Conservation (phyloP, 1,140 invertebrate species). For the Lanistes nyassanus region DNA sequence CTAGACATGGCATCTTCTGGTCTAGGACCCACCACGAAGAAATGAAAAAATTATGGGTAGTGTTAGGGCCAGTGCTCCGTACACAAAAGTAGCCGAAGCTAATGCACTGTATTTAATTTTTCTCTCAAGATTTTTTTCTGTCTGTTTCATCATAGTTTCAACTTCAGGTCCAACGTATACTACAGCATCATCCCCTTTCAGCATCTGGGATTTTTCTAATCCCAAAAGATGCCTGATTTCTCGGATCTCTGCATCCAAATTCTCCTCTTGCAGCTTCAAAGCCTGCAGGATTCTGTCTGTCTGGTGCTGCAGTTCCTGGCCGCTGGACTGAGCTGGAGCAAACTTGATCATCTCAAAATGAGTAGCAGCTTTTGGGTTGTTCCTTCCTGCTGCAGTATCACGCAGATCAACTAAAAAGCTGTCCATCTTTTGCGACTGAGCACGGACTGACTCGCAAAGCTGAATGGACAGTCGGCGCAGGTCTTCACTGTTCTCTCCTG, state of each 20-base stretch:
- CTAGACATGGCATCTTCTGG: too few relatives aligned
- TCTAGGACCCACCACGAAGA: slow-evolving; percentile 40
- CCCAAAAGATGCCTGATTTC: slow-evolving; percentile 44
- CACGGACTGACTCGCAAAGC: slow-evolving; percentile 41
- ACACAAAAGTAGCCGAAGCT: slow-evolving; percentile 53
- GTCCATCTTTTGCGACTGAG: slow-evolving; percentile 52
- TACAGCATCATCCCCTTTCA: slow-evolving; percentile 27
- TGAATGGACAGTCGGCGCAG: slow-evolving; percentile 38
- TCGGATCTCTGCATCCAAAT: slow-evolving; percentile 34
- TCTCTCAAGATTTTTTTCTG: slow-evolving; percentile 58
- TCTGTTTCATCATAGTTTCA: slow-evolving; percentile 46
- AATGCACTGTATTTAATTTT: slow-evolving; percentile 60
- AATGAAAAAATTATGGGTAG: slow-evolving; percentile 54
- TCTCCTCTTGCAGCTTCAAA: slow-evolving; percentile 47
- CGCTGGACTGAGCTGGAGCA: neutral
- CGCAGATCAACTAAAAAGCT: slow-evolving; percentile 46
- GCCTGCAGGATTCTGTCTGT: slow-evolving; percentile 45
- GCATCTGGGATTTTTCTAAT: slow-evolving; percentile 5
- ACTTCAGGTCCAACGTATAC: slow-evolving; percentile 63
- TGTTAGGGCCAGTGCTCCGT: slow-evolving; percentile 53
- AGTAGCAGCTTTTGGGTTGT: neutral
- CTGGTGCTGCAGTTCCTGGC: slow-evolving; percentile 33
- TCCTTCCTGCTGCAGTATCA: neutral
- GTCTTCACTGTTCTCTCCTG: slow-evolving; percentile 45
- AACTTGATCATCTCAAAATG: slow-evolving; percentile 17